Conservation (phyloP, 2,797 vertebrate genomes). For the Sebastes reedi region DNA sequence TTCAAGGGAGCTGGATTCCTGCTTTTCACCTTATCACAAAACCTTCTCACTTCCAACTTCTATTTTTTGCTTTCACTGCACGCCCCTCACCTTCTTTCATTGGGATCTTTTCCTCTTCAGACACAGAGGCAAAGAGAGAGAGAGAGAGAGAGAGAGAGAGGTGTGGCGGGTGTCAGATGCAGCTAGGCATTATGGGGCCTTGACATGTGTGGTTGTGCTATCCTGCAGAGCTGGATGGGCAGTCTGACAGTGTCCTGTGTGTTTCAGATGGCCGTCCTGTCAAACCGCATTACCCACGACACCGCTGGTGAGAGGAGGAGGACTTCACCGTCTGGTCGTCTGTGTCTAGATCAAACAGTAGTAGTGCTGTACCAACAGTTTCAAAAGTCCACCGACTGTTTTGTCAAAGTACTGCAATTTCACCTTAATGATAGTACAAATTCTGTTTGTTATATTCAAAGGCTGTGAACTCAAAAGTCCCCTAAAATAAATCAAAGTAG, state of each 20-base stretch:
- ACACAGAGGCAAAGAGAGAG: background rate
- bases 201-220: conserved; percentile 54
- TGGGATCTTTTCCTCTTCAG: conserved; percentile 23
- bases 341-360: background rate
- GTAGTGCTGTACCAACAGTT: background rate
- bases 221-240: conserved; percentile 49
- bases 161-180: background rate
- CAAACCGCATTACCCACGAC: conserved; percentile 59
- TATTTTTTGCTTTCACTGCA: conserved; percentile 1
- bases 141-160: background rate
- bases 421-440: background rate
- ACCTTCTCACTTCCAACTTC: background rate
- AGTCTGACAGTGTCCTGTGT: conserved; percentile 55
- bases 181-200: conserved; percentile 43
- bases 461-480: background rate
- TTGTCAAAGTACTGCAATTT: background rate
- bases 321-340: conserved; percentile 14
- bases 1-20: background rate
- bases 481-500: too few relatives aligned
- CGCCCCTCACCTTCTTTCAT: background rate
- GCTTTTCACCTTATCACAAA: background rate
- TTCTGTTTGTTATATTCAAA: background rate
- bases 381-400: background rate
- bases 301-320: conserved; percentile 2
- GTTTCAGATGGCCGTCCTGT: conserved; percentile 56